These are phyloP conservation scores for Ceratoteleas bidentatus DNA, from an alignment of 1,140 invertebrate genomes.

Conservation along the genomic window DNA sequence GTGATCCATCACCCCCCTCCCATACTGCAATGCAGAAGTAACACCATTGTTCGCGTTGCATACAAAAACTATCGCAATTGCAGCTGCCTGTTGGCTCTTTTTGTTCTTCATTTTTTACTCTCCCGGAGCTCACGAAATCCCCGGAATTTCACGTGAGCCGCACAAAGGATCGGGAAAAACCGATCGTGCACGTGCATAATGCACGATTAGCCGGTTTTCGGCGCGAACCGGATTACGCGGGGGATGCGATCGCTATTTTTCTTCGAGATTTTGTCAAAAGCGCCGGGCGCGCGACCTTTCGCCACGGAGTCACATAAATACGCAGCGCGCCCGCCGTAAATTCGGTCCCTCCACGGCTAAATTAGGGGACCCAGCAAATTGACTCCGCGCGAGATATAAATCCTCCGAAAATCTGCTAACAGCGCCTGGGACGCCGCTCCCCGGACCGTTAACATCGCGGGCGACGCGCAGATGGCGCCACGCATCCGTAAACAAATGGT, in stretches of 20 bases:
- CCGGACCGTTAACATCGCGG: conserved; percentile 25
- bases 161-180: conserved; percentile 22
- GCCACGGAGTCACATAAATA: conserved; percentile 52
- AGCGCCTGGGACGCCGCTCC: conserved; percentile 13
- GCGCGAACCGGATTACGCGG: conserved; percentile 12
- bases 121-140: neutral
- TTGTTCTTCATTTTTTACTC: neutral
- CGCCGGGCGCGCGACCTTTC: conserved; percentile 19
- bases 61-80: conserved; percentile 49
- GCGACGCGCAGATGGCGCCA: conserved; percentile 29
- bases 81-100: conserved; percentile 18
- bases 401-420: conserved; percentile 57
- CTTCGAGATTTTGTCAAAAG: conserved; percentile 25
- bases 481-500: conserved; percentile 2
- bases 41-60: conserved; percentile 15
- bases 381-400: conserved; percentile 52
- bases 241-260: conserved; percentile 23
- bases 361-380: conserved; percentile 59
- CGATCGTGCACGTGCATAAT: conserved; percentile 35
- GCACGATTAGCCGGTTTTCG: conserved; percentile 22
- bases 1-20: conserved; percentile 51
- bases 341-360: conserved; percentile 34
- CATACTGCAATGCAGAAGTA: neutral
- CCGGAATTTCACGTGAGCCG: conserved; percentile 3
- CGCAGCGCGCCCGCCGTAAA: conserved; percentile 33